Evolutionary conservation across 2,888 invertebrate genomes (phyloP).

Genomic region (Tipula unca): DNA sequence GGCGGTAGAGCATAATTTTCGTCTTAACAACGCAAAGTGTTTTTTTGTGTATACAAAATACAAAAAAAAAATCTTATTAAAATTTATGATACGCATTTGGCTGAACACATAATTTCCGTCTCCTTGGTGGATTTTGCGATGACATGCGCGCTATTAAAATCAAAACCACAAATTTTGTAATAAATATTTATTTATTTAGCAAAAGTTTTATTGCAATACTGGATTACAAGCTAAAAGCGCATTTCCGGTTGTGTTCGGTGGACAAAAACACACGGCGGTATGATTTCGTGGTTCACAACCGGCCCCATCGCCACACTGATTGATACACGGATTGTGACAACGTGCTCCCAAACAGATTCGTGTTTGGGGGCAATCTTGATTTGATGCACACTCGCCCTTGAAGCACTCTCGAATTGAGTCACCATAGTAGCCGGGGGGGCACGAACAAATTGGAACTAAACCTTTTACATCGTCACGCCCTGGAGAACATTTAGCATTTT

Average conservation of each 20-base stretch:
- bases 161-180: not conserved
- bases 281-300: not conserved
- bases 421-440: not conserved
- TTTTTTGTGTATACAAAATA: not conserved
- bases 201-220: not conserved
- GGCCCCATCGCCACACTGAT: not conserved
- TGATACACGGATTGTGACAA: not conserved
- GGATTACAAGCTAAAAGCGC: not conserved
- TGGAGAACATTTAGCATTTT: not conserved
- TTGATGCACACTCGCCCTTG: not conserved
- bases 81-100: not conserved
- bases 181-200: not conserved
- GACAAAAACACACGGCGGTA: not conserved
- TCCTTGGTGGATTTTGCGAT: too few species aligned
- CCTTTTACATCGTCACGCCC: not conserved
- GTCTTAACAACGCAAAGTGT: not conserved
- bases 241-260: conserved; percentile 1
- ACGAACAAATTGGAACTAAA: not conserved
- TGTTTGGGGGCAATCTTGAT: not conserved
- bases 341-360: not conserved
- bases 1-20: not conserved
- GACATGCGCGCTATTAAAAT: too few species aligned
- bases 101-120: not conserved
- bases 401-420: not conserved
- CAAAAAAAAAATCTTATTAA: not conserved